A percentile compares a stretch with the other conserved stretches of the same genome.
These are phyloP conservation scores for Hetaerina titia DNA, from an alignment of 2,888 invertebrate genomes.

Conservation along the genomic window DNA sequence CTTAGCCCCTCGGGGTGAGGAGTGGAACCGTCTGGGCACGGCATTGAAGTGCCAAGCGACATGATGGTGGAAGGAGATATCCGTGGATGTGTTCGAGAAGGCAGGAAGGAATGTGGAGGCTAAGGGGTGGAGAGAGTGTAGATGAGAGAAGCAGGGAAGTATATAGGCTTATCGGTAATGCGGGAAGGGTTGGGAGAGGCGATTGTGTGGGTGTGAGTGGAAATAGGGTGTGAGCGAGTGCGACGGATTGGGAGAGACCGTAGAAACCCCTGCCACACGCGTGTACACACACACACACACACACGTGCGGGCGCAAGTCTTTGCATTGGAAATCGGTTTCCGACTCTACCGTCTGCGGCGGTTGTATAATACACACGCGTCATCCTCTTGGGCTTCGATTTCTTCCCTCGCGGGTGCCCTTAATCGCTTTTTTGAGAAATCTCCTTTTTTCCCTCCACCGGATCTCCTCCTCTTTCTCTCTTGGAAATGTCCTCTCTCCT, in stretches of 20 bases:
- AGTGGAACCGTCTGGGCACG: not conserved
- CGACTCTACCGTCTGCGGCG: not conserved
- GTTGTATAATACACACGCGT: conserved; percentile 38
- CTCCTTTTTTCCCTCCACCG: not conserved
- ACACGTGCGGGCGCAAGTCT: not conserved
- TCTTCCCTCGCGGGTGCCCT: not conserved
- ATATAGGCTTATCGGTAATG: conserved; percentile 10
- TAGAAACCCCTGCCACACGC: not conserved
- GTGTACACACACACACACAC: not conserved
- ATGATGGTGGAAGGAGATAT: not conserved
- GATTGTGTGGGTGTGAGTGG: not conserved
- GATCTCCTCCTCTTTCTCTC: not conserved
- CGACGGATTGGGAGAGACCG: not conserved
- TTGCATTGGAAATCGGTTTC: conserved; percentile 66
- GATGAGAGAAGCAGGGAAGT: not conserved
- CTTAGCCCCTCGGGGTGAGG: not conserved
- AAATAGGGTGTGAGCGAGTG: not conserved
- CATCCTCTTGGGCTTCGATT: conserved; percentile 13
- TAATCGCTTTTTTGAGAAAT: conserved; percentile 43
- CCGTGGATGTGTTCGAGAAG: not conserved
- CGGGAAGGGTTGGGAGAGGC: not conserved
- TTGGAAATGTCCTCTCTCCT: not conserved
- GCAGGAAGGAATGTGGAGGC: not conserved
- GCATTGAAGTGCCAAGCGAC: not conserved
- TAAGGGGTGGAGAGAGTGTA: not conserved